Conservation (phyloP, 2,888 invertebrate species). For the Chymomyza caudatula region DNA sequence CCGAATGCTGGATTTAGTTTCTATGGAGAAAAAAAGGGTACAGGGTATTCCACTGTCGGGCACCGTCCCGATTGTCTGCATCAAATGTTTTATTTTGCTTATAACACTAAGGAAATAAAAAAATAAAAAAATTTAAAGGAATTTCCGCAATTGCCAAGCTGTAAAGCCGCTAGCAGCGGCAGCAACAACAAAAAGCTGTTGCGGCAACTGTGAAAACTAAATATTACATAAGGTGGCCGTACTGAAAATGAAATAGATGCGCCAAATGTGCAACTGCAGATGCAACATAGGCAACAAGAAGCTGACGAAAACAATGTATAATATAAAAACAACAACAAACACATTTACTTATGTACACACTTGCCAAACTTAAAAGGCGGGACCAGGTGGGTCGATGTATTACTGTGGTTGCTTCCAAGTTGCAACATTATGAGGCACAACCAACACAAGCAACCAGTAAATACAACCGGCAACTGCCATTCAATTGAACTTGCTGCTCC, state of each 20-base stretch:
- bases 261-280: slow-evolving; percentile 66
- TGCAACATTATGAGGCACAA: slow-evolving; percentile 27
- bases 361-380: slow-evolving; percentile 9
- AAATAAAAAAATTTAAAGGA: slow-evolving; percentile 25
- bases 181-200: slow-evolving; percentile 30
- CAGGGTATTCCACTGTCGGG: no score
- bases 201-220: slow-evolving; percentile 56
- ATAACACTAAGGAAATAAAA: slow-evolving; percentile 28
- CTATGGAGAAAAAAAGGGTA: no score
- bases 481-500: slow-evolving; percentile 60
- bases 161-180: slow-evolving; percentile 34
- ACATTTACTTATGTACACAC: slow-evolving; percentile 9
- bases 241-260: slow-evolving; percentile 63
- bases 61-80: no score
- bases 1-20: no score
- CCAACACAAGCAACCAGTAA: slow-evolving; percentile 17
- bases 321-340: slow-evolving; percentile 30
- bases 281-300: slow-evolving; percentile 41
- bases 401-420: slow-evolving; percentile 8
- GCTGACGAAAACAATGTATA: not conserved
- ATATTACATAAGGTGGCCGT: slow-evolving; percentile 46
- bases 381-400: slow-evolving; percentile 8
- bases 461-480: not conserved
- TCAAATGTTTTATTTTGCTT: no score
- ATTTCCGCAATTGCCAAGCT: slow-evolving; percentile 61